Percentiles rank a stretch among this genome's conserved stretches.
These are phyloP conservation scores for Periophthalmodon schlosseri DNA, from an alignment of 2,113 vertebrate species.

Conservation along the genomic window DNA sequence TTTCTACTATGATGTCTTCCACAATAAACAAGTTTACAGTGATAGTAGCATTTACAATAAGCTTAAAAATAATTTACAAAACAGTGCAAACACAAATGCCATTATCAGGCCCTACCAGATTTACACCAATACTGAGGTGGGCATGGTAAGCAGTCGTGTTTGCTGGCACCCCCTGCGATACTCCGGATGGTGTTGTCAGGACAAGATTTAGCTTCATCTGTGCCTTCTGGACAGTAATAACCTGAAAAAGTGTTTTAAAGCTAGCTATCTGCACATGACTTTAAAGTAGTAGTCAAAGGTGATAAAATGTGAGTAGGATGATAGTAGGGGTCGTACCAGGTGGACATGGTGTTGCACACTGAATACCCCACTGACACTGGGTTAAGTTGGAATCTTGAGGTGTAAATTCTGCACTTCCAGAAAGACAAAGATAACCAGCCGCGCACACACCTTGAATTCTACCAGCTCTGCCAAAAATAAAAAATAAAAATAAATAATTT, in stretches of 20 bases:
- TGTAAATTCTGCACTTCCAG: slow-evolving; percentile 81
- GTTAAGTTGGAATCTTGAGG: slow-evolving; percentile 62
- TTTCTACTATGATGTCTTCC: neutral
- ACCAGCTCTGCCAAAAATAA: slow-evolving; percentile 74
- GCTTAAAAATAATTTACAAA: slow-evolving; percentile 1
- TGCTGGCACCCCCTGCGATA: slow-evolving; percentile 73
- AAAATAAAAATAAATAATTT: slow-evolving; percentile 10
- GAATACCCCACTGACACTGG: slow-evolving; percentile 78
- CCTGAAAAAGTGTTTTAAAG: slow-evolving; percentile 69
- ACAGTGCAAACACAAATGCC: slow-evolving; percentile 3
- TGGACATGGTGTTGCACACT: slow-evolving; percentile 84
- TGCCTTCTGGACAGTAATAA: slow-evolving; percentile 86
- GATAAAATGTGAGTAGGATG: neutral
- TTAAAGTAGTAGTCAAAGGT: neutral
- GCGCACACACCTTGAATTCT: slow-evolving; percentile 83
- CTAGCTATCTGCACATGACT: neutral
- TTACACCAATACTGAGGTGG: slow-evolving; percentile 84
- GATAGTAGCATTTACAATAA: neutral
- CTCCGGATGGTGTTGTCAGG: slow-evolving; percentile 80
- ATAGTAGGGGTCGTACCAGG: slow-evolving; percentile 72
- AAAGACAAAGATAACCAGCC: slow-evolving; percentile 85
- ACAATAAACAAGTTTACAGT: neutral
- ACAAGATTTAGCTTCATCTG: slow-evolving; percentile 75
- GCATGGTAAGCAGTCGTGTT: slow-evolving; percentile 84
- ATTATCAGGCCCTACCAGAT: slow-evolving; percentile 72